Evolutionary conservation across 2,797 vertebrate species (phyloP).

Genomic region (Odontamblyopus rebecca): DNA sequence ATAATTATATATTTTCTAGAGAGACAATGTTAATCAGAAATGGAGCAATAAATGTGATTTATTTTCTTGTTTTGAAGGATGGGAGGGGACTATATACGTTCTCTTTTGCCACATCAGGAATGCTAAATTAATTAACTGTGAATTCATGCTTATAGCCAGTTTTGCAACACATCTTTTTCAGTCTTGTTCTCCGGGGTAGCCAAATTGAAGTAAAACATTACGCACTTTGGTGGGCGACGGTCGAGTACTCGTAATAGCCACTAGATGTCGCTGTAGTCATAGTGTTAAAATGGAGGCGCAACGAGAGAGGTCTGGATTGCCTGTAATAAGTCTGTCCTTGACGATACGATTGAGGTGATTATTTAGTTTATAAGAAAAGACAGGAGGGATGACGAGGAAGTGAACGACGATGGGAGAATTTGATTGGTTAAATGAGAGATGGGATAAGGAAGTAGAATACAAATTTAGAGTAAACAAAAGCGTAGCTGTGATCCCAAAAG

Average conservation of each 20-base stretch:
- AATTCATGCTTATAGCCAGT: slow-evolving; percentile 44
- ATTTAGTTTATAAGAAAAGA: slow-evolving; percentile 40
- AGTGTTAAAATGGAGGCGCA: slow-evolving; percentile 41
- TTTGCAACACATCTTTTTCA: slow-evolving; percentile 41
- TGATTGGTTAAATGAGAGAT: slow-evolving; percentile 46
- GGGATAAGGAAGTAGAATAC: slow-evolving; percentile 57
- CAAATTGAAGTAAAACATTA: slow-evolving; percentile 48
- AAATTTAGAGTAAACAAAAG: slow-evolving; percentile 34
- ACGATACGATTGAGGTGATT: slow-evolving; percentile 30
- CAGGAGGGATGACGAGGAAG: slow-evolving; percentile 58
- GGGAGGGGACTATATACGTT: slow-evolving; percentile 48
- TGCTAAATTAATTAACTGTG: slow-evolving; percentile 67
- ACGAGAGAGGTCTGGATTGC: slow-evolving; percentile 31
- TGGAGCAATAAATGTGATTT: slow-evolving; percentile 84
- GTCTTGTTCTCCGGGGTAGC: slow-evolving; percentile 36
- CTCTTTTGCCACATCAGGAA: slow-evolving; percentile 67
- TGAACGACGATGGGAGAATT: slow-evolving; percentile 50
- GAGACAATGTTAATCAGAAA: slow-evolving; percentile 77
- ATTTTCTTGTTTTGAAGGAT: slow-evolving; percentile 67
- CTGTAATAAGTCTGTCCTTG: slow-evolving; percentile 26
- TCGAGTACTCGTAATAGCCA: slow-evolving; percentile 59
- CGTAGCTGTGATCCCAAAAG: slow-evolving; percentile 2
- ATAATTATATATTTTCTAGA: slow-evolving; percentile 78
- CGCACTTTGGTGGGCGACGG: slow-evolving; percentile 68
- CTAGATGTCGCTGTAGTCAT: slow-evolving; percentile 71